Evolutionary conservation across 2,113 vertebrate species (phyloP), one percentile per base, ranked within the genome.

Genomic region (Silurus glanis): DNA sequence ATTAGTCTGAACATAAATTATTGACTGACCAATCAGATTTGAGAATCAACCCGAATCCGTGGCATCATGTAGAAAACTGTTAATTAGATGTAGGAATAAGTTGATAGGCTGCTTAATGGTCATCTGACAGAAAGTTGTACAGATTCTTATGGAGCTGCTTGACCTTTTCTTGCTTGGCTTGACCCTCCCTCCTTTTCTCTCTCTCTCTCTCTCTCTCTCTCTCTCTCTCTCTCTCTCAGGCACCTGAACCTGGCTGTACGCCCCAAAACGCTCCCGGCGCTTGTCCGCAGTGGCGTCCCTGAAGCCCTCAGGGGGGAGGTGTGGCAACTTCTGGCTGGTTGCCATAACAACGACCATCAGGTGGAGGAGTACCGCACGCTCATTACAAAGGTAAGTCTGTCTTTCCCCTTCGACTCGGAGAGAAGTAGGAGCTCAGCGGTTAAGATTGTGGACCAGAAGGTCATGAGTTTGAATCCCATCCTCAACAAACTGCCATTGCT

Each of bases 311-410:
- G 98, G 9, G 98, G 98, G 5, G 98, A 99, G 90, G 98, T 99
- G 87, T 99, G 98, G 98, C 98, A 99, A 93, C 92, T 99, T 80
- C 95, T 99, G 86, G 98, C 98, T 0, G 98, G 98, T n/a, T 99
- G 98, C 90, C 98, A 99, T 89, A 98, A 98, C 91, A 99, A 97
- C 3, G 98, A 99, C 90, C 97, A 98, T 93, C 95, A 97, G 83
- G 98, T 99, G 85, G 98, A 99, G 91, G 98, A 99, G 87, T 99
- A 99, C 92, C 95, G 98, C 53, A 97, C 97, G n/a, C 97, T 99
- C 85, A 99, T 99, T 90, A 99, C 97, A 53, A 99, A 99, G 96
- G 98, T 99, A 96, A 92, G 88, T 0, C 47, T 5, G 1, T 51
- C 4, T 51, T 45, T 45, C 12, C 3, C 14, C 51, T 13, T 83